Evolutionary conservation across 2,888 invertebrate genomes (phyloP).

Genomic region (Aleiodes leptofemur): DNA sequence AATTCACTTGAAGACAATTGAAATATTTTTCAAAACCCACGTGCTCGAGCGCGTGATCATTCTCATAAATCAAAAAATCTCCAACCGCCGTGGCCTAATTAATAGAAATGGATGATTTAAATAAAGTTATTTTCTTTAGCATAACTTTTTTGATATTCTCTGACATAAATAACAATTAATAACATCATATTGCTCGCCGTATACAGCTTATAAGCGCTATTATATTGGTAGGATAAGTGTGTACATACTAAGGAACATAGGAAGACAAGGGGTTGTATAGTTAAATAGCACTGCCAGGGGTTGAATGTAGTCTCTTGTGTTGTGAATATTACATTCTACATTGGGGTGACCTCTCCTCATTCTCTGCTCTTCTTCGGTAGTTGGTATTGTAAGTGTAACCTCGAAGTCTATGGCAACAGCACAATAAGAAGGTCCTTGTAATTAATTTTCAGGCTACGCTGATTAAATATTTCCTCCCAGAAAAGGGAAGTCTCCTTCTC

Average conservation of each 20-base stretch:
- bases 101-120: too few species aligned
- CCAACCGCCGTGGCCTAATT: too few species aligned
- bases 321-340: conserved; percentile 74
- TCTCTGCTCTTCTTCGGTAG: conserved; percentile 20
- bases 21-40: too few species aligned
- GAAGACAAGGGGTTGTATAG: conserved; percentile 48
- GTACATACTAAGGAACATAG: conserved; percentile 46
- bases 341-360: conserved; percentile 32
- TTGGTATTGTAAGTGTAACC: conserved; percentile 34
- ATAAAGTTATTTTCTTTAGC: background rate
- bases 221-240: conserved; percentile 25
- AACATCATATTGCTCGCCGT: conserved; percentile 62
- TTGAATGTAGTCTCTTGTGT: conserved; percentile 56
- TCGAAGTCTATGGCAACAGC: conserved; percentile 53
- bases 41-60: too few species aligned
- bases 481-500: conserved; percentile 24
- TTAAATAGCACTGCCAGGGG: conserved; percentile 12
- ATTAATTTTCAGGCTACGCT: conserved; percentile 74
- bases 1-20: too few species aligned
- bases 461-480: conserved; percentile 72
- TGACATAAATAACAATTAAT: conserved; percentile 19
- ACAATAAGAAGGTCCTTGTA: conserved; percentile 71
- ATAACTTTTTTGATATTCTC: background rate
- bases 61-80: too few species aligned
- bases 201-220: conserved; percentile 38